phyloP scores from a whole-genome alignment of 1,140 invertebrate genomes.

The Lerema accius region DNA sequence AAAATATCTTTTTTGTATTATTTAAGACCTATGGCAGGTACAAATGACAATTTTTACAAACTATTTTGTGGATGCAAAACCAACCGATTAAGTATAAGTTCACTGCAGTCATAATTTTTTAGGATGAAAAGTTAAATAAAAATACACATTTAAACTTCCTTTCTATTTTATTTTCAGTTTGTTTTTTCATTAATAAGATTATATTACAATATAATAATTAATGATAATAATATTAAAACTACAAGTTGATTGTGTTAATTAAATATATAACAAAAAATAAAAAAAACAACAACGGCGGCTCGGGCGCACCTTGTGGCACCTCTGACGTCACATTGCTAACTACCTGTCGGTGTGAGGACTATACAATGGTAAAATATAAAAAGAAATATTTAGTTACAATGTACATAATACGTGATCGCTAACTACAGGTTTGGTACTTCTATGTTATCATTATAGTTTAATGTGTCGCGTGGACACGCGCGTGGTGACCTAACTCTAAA shows the following conservation, averaged over 20 bases:
- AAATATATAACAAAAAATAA: constrained; percentile 81
- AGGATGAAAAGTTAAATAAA: constrained; percentile 41
- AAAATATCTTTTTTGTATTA: constrained; percentile 5
- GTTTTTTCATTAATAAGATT: constrained; percentile 82
- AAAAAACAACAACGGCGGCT: constrained; percentile 73
- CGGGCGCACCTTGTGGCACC: constrained; percentile 61
- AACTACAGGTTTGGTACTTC: constrained; percentile 81
- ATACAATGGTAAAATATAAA: constrained; percentile 82
- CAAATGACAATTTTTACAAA: too few species aligned
- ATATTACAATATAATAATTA: constrained; percentile 83
- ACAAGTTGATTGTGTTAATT: constrained; percentile 80
- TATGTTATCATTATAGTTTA: constrained; percentile 66
- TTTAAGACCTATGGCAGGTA: too few species aligned
- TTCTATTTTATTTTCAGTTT: constrained; percentile 79
- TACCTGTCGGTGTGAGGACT: constrained; percentile 69
- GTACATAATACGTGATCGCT: constrained; percentile 80
- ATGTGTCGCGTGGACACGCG: constrained; percentile 50
- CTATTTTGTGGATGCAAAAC: too few species aligned
- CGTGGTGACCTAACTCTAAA: constrained; percentile 66
- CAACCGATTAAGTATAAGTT: too few species aligned
- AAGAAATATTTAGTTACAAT: constrained; percentile 76
- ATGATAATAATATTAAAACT: constrained; percentile 82
- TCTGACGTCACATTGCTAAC: constrained; percentile 69
- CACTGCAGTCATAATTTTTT: too few species aligned
- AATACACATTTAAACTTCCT: constrained; percentile 60